Base-by-base conservation (phyloP, 2,888 invertebrate genomes). In the Hemithea aestivaria region DNA sequence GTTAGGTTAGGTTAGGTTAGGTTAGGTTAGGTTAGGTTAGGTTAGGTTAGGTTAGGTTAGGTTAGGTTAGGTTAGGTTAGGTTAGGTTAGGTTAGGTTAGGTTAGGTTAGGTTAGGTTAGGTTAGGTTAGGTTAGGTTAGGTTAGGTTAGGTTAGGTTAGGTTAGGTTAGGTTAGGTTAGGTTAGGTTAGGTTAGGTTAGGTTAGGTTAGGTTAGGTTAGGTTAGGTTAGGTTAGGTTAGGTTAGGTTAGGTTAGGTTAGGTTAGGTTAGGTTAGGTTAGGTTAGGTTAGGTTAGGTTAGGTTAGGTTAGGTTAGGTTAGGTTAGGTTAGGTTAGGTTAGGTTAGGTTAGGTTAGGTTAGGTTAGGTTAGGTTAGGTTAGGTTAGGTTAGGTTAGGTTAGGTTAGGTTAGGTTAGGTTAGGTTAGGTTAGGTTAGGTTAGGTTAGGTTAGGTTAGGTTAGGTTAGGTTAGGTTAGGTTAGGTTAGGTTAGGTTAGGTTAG, bases 361-460 rank as follows among this genome's bases (percentile, higher is more conserved):
- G 30, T 25, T 36, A 24, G 29, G 26, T 26, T 34, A 34, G 34
- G 34, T 34, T 34, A 34, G 34, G 34, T 34, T 34, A 34, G 34
- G 34, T 34, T 34, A 34, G 34, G 34, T 34, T 34, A 34, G 34
- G 34, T 34, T 34, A 34, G 34, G 26, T 34, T 34, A 34, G 27
- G 34, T 27, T 27, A 26, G 34, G 27, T 27, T 34, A 34, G 27
- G 34, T 34, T 27, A 34, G 27, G 27, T 27, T 34, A 34, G 27
- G 27, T 26, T 27, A 34, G 27, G 26, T 27, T 34, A 34, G 27
- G 34, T 25, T 34, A 26, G 26, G 34, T 25, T 34, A 26, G 26
- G 34, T 34, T 34, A 34, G 34, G 34, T 34, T 34, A 34, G 34
- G 34, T 34, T 34, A 34, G 34, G 34, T 34, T 34, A 34, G 34